phyloP scores from a whole-genome alignment of 2,888 invertebrate species.

The Leucophora obtusa region DNA sequence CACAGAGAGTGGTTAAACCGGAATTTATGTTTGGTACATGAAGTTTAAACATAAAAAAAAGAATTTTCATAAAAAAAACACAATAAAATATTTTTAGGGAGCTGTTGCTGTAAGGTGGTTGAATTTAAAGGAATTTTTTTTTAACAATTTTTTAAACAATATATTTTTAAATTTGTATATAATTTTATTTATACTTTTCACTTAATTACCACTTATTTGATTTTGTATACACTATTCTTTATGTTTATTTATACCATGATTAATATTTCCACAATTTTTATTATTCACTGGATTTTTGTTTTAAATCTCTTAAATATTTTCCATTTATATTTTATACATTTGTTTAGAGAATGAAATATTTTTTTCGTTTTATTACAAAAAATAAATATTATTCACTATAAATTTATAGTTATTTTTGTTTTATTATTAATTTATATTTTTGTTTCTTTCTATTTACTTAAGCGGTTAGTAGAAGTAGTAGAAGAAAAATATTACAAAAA shows the following conservation, averaged over 20 bases:
- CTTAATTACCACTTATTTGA: background rate
- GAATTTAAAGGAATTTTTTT: conserved; percentile 48
- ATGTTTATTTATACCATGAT: background rate
- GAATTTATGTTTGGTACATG: conserved; percentile 52
- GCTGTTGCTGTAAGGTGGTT: conserved; percentile 38
- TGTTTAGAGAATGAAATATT: background rate
- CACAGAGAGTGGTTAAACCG: conserved; percentile 62
- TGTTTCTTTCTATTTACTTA: conserved; percentile 27
- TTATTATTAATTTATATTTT: conserved; percentile 23
- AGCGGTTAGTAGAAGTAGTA: conserved; percentile 49
- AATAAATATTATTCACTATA: conserved; percentile 38
- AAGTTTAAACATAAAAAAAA: conserved; percentile 13
- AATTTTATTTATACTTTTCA: background rate
- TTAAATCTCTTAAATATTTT: conserved; percentile 63
- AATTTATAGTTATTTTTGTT: conserved; percentile 31
- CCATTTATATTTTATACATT: background rate
- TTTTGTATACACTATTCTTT: background rate
- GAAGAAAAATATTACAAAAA: conserved; percentile 27
- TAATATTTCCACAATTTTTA: background rate
- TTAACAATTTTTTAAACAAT: background rate
- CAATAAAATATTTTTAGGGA: conserved; percentile 26
- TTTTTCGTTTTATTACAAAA: background rate
- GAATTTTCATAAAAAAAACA: conserved; percentile 38
- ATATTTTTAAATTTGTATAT: background rate
- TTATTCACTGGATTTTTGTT: conserved; percentile 60